phyloP scores from a whole-genome alignment of 2,797 vertebrate species.

The Linurgus olivaceus region DNA sequence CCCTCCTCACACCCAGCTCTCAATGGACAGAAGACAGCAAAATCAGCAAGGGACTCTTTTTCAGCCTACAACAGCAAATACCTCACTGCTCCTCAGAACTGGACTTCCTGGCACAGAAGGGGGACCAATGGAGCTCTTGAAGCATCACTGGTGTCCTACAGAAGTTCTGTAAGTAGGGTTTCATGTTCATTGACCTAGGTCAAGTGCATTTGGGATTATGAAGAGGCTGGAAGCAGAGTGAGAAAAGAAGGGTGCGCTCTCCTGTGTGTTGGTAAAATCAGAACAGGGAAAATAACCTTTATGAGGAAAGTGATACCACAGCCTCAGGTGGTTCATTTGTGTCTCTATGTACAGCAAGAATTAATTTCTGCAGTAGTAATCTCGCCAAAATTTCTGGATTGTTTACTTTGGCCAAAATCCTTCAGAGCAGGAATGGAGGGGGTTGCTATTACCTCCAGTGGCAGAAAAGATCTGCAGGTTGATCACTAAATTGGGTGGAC shows the following conservation, averaged over 20 bases:
- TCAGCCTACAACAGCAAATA: constrained; percentile 76
- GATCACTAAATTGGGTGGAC: not conserved
- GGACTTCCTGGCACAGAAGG: constrained; percentile 61
- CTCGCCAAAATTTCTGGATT: not conserved
- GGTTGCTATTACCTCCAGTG: rapidly evolving
- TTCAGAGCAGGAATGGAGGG: not conserved
- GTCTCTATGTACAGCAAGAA: not conserved
- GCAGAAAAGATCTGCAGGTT: not conserved
- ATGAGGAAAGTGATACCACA: not conserved
- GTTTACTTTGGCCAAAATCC: not conserved
- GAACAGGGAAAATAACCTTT: not conserved
- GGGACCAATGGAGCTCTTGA: constrained; percentile 64
- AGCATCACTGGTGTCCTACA: not conserved
- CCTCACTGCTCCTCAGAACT: constrained; percentile 78
- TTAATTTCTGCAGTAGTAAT: not conserved
- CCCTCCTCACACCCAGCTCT: constrained; percentile 65
- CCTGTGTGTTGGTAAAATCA: not conserved
- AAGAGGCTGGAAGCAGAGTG: not conserved
- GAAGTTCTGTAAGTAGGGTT: constrained; percentile 68
- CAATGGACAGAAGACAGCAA: constrained; percentile 59
- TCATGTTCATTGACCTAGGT: not conserved
- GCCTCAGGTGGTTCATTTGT: not conserved
- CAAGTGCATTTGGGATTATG: not conserved
- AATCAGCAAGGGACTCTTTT: constrained; percentile 69
- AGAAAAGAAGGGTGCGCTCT: not conserved